Percentiles rank a stretch among this genome's conserved stretches.
These are phyloP conservation scores for Ormyrus labotus DNA, from an alignment of 2,888 invertebrate genomes.

Conservation along the genomic window DNA sequence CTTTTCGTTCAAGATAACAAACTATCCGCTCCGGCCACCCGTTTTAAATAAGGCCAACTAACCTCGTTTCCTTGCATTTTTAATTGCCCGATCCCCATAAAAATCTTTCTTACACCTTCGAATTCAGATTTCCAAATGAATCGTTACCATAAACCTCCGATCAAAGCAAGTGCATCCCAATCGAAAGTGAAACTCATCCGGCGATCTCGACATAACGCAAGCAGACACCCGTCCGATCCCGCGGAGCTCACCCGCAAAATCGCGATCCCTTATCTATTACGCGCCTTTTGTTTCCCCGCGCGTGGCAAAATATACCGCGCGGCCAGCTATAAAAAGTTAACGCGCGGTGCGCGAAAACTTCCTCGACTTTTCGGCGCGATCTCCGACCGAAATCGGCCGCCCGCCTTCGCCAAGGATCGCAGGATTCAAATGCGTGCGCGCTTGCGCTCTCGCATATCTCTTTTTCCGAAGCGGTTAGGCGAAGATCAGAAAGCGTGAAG, in stretches of 20 bases:
- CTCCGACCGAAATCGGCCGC: background rate
- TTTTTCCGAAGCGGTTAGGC: background rate
- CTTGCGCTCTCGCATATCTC: constrained; percentile 2
- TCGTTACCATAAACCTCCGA: background rate
- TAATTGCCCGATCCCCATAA: constrained; percentile 39
- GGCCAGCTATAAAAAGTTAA: background rate
- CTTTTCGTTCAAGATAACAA: constrained; percentile 37
- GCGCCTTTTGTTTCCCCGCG: constrained; percentile 12
- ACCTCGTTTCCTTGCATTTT: constrained; percentile 45
- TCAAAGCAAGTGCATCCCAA: too few relatives aligned
- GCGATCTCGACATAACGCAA: background rate
- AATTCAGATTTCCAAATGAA: background rate
- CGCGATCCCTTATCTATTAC: background rate
- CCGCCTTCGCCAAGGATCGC: too few relatives aligned
- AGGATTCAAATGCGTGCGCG: constrained; percentile 46
- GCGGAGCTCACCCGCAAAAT: too few relatives aligned
- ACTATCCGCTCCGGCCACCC: constrained; percentile 21
- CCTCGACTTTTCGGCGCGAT: constrained; percentile 29
- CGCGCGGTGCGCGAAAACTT: background rate
- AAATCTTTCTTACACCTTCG: background rate
- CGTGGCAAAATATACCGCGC: background rate
- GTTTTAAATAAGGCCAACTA: constrained; percentile 45
- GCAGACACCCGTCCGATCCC: background rate
- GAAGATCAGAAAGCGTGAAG: constrained; percentile 57
- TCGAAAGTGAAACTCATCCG: constrained; percentile 24